A percentile compares a stretch with the other conserved stretches of the same genome.
Evolutionary conservation across 2,113 vertebrate species (phyloP).

Genomic region (Oplegnathus fasciatus): DNA sequence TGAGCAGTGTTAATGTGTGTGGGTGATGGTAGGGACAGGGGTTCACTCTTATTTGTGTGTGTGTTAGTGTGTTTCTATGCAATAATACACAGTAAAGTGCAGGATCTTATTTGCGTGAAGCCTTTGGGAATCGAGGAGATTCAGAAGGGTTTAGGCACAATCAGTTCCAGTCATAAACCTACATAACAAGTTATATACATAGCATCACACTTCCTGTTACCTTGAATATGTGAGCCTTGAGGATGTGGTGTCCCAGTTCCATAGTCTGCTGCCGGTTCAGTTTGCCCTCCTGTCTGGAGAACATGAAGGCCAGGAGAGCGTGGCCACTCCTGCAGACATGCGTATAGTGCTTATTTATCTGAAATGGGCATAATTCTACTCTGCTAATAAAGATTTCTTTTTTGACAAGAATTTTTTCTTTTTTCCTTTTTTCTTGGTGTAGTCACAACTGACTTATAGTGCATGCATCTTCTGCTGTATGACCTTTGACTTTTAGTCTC

Average conservation of each 20-base stretch:
- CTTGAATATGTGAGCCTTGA: slow-evolving; percentile 99
- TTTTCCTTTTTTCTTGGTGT: background rate
- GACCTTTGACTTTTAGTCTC: slow-evolving; percentile 41
- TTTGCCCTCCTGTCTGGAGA: slow-evolving; percentile 96
- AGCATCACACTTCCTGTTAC: slow-evolving; percentile 76
- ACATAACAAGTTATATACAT: slow-evolving; percentile 4
- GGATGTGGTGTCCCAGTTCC: slow-evolving; percentile 98
- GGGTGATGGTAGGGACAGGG: slow-evolving; percentile 25
- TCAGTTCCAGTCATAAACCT: slow-evolving; percentile 20
- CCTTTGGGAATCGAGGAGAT: background rate
- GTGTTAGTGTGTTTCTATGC: slow-evolving; percentile 37
- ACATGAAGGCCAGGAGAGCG: slow-evolving; percentile 97
- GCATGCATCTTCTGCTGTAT: background rate
- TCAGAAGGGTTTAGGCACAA: background rate
- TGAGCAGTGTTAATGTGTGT: slow-evolving; percentile 54
- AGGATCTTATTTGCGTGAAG: slow-evolving; percentile 12
- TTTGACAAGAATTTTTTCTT: background rate
- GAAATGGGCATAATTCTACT: background rate
- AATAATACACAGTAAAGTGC: slow-evolving; percentile 4
- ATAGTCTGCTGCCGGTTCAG: slow-evolving; percentile 98
- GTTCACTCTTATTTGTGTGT: slow-evolving; percentile 31
- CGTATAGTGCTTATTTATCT: background rate
- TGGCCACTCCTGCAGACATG: slow-evolving; percentile 91
- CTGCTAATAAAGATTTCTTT: background rate
- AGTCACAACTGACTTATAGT: background rate